Evolutionary conservation across 1,140 invertebrate genomes (phyloP), one percentile per base, ranked within the genome.

Genomic region (Trinorchestia longiramus): DNA sequence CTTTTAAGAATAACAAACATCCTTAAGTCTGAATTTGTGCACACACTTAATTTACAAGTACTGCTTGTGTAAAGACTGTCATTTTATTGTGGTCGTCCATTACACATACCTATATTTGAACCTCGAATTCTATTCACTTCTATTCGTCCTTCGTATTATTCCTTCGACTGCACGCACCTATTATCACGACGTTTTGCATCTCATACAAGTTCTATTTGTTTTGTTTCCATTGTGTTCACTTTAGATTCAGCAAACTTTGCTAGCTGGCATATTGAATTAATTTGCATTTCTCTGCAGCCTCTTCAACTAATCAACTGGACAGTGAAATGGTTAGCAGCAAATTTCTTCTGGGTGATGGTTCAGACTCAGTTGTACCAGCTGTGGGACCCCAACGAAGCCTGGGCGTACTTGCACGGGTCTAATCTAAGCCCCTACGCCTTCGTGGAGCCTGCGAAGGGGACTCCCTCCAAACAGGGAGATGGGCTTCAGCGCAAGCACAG

Each of bases 221-320:
- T 53, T 19, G 47, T 8, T 53, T 53, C 47, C 47, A 6, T 53
- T 53, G 6, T 53, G 19, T 19, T 19, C 6, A 53, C 47, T 53
- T 53, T 53, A 53, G 19, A 53, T 53, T 53, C 47, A 19, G 47
- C 6, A 53, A 19, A 53, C 19, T 19, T 53, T 23, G 43, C 17
- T 41, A 17, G 23, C 88, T 90, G 15, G 43, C 17, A 43, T 90
- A 42, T 42, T 42, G 11, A 42, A 42, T 19, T 4, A 90, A 42
- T 90, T 43, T 42, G 3, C 43, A 3, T 36, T 3, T 96, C 96
- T 96, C 97, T 97, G 44, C 97, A 98, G 97, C 97, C 97, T 3
- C 96, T 97, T 42, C 47, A 97, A 90, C 96, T 97, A 3, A 95
- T 98, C 0, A 97, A 97, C 42, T 98, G 97, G 98, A 96, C 97